Conservation (phyloP, 2,888 invertebrate genomes). For the Drosophila differens region DNA sequence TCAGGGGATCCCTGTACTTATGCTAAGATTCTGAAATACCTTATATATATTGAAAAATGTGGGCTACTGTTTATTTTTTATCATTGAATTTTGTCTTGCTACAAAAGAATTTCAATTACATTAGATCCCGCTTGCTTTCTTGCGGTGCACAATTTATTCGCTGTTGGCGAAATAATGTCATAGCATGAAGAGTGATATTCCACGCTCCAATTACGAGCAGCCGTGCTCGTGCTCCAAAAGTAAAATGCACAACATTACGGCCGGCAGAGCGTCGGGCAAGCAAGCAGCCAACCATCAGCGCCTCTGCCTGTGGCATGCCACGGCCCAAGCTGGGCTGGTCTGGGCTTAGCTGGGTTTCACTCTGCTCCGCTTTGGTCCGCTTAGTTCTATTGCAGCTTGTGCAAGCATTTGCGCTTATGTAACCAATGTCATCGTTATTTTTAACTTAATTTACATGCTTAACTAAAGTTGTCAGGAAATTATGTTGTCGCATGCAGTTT, state of each 20-base stretch:
- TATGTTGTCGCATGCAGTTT: conserved; percentile 81
- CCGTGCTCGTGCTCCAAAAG: conserved; percentile 65
- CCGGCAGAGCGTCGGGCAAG: conserved; percentile 22
- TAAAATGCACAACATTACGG: conserved; percentile 66
- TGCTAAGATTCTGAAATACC: too few relatives aligned
- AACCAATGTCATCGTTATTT: conserved; percentile 81
- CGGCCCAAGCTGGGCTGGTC: conserved; percentile 10
- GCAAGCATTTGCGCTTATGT: conserved; percentile 71
- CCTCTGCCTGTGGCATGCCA: conserved; percentile 25
- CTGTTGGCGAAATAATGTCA: conserved; percentile 80
- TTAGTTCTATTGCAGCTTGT: conserved; percentile 35
- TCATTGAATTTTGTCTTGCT: background rate
- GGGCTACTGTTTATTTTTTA: background rate
- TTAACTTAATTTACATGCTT: conserved; percentile 81
- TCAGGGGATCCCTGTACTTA: background rate
- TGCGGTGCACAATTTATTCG: conserved; percentile 77
- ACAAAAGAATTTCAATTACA: background rate
- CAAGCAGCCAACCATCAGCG: conserved; percentile 22
- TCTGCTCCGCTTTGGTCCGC: conserved; percentile 27
- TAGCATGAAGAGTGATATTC: conserved; percentile 84
- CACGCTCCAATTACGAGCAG: conserved; percentile 83
- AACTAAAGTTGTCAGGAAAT: conserved; percentile 81
- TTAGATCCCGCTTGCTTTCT: conserved; percentile 17
- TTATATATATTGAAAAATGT: background rate
- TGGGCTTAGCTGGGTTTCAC: conserved; percentile 29